Percentiles rank a stretch among this genome's conserved stretches.
These are phyloP conservation scores for Morinoia aosen DNA, from an alignment of 2,888 invertebrate species.

Conservation along the genomic window DNA sequence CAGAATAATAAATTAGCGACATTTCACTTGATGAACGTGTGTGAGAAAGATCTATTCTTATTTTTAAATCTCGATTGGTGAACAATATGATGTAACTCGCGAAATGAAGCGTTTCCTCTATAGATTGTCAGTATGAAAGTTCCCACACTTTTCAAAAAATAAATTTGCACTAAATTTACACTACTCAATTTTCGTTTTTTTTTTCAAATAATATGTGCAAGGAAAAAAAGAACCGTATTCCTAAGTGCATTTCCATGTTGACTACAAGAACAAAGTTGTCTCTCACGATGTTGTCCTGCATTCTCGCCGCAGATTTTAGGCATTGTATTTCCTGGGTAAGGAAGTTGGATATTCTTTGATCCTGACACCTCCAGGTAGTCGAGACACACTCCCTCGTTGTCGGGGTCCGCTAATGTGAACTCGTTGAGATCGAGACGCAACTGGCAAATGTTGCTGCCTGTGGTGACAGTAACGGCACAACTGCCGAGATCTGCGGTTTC, in stretches of 20 bases:
- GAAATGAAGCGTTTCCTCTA: background rate
- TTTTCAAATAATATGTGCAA: too few relatives aligned
- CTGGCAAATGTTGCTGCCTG: slow-evolving; percentile 80
- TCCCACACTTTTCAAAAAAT: background rate
- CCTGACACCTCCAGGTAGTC: slow-evolving; percentile 79
- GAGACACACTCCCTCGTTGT: slow-evolving; percentile 81
- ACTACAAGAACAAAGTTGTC: background rate
- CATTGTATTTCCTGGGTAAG: too few relatives aligned
- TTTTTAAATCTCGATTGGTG: background rate
- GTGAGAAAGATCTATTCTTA: background rate
- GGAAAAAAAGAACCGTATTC: too few relatives aligned
- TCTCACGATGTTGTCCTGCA: slow-evolving; percentile 69
- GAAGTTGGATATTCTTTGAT: too few relatives aligned
- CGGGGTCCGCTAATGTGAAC: slow-evolving; percentile 81
- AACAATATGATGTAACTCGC: background rate
- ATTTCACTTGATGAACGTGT: background rate
- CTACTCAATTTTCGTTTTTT: too few relatives aligned
- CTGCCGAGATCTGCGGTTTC: slow-evolving; percentile 69
- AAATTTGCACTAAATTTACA: background rate
- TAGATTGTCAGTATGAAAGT: background rate
- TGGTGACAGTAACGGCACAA: slow-evolving; percentile 81
- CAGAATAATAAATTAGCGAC: background rate
- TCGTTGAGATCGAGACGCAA: too few relatives aligned
- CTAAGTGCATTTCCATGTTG: too few relatives aligned
- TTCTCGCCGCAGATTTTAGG: slow-evolving; percentile 70